phyloP scores from a whole-genome alignment of 2,888 invertebrate genomes.

The Acronicta alni region DNA sequence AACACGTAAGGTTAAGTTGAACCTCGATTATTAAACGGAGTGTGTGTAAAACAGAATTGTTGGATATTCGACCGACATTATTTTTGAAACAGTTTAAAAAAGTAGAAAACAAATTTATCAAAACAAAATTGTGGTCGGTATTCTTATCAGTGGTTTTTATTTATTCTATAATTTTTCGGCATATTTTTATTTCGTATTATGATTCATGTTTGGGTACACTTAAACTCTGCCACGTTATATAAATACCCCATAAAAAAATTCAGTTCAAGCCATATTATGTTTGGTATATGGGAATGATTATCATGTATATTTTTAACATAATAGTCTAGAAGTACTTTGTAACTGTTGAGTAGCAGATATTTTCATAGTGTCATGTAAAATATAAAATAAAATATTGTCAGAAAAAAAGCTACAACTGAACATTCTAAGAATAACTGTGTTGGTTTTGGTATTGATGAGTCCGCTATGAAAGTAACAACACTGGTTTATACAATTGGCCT shows the following conservation, averaged over 20 bases:
- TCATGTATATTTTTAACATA: slow-evolving; percentile 6
- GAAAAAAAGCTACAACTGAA: slow-evolving; percentile 12
- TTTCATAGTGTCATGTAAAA: slow-evolving; percentile 7
- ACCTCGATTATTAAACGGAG: slow-evolving; percentile 7
- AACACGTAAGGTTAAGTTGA: neutral
- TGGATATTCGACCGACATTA: slow-evolving; percentile 17
- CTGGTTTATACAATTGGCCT: slow-evolving; percentile 17
- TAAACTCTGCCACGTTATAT: slow-evolving; percentile 6
- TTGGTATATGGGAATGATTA: slow-evolving; percentile 13
- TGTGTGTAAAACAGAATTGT: slow-evolving; percentile 28
- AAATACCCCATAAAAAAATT: slow-evolving; percentile 27
- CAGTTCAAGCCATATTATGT: slow-evolving; percentile 1
- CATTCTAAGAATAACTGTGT: slow-evolving; percentile 1
- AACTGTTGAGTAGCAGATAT: slow-evolving; percentile 20
- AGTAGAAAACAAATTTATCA: slow-evolving; percentile 7
- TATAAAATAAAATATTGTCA: neutral
- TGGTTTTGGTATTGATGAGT: slow-evolving; percentile 6
- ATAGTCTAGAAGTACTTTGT: slow-evolving; percentile 9
- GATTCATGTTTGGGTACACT: slow-evolving; percentile 16
- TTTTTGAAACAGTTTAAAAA: slow-evolving; percentile 17
- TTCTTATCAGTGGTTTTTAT: slow-evolving; percentile 16
- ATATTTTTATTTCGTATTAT: slow-evolving; percentile 11
- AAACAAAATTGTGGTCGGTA: slow-evolving; percentile 11
- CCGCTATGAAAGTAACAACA: slow-evolving; percentile 8
- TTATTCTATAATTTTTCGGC: slow-evolving; percentile 22